phyloP scores from a whole-genome alignment of 2,113 vertebrate species.

The Alexandromys fortis region DNA sequence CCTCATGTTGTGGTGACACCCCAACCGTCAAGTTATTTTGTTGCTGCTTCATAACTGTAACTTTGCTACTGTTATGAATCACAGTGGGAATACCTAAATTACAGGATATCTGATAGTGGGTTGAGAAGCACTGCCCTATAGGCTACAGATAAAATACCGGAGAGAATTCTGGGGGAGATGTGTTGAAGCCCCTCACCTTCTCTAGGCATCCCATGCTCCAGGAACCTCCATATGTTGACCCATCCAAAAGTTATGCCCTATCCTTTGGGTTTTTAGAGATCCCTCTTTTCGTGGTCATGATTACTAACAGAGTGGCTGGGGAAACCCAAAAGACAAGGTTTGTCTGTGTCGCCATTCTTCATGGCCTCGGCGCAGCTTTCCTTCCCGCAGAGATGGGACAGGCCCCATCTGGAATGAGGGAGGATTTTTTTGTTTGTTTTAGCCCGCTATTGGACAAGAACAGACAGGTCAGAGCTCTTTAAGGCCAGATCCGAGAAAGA shows the following conservation, averaged over 20 bases:
- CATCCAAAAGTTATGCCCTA: not conserved
- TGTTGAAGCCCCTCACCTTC: too few relatives aligned
- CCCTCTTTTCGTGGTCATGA: not conserved
- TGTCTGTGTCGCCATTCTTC: too few relatives aligned
- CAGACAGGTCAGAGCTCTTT: not conserved
- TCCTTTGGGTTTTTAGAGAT: not conserved
- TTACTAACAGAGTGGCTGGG: not conserved
- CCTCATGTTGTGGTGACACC: not conserved
- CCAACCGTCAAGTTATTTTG: not conserved
- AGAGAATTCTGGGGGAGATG: not conserved
- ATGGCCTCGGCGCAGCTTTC: not conserved
- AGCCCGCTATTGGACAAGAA: not conserved
- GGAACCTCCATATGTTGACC: not conserved
- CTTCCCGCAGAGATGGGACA: not conserved
- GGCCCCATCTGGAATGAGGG: not conserved
- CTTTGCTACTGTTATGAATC: not conserved
- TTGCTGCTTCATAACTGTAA: not conserved
- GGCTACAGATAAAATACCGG: not conserved
- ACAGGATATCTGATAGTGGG: not conserved
- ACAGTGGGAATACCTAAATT: not conserved
- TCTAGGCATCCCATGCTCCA: not conserved
- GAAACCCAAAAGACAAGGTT: not conserved
- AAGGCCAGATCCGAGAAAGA: not conserved
- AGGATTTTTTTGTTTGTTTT: not conserved
- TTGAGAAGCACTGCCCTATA: not conserved